phyloP scores from a whole-genome alignment of 2,888 invertebrate genomes.

The Drosophila aldrichi region DNA sequence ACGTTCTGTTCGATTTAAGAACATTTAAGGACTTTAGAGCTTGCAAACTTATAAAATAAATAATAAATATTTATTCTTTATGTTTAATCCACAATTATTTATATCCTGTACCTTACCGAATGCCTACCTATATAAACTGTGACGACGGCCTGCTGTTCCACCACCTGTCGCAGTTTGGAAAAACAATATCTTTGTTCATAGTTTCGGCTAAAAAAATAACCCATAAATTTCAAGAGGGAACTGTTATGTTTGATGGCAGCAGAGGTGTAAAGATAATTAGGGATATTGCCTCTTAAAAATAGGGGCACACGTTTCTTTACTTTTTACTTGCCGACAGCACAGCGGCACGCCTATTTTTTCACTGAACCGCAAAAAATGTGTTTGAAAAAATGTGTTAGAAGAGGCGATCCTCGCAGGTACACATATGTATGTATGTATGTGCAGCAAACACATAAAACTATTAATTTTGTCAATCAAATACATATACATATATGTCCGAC shows the following conservation, averaged over 20 bases:
- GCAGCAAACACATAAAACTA: background rate
- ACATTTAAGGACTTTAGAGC: too few relatives aligned
- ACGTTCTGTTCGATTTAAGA: too few relatives aligned
- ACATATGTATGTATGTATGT: background rate
- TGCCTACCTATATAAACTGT: slow-evolving; percentile 31
- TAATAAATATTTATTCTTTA: background rate
- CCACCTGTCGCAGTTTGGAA: slow-evolving; percentile 65
- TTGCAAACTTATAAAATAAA: too few relatives aligned
- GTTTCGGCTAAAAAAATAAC: slow-evolving; percentile 62
- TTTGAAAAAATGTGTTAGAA: slow-evolving; percentile 54
- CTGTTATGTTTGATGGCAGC: slow-evolving; percentile 69
- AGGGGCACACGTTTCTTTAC: slow-evolving; percentile 60
- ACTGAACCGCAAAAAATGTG: slow-evolving; percentile 72
- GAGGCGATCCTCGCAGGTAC: slow-evolving; percentile 35
- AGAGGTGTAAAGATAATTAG: slow-evolving; percentile 74
- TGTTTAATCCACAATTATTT: background rate
- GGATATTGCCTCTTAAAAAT: slow-evolving; percentile 68
- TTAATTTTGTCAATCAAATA: background rate
- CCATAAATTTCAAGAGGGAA: slow-evolving; percentile 72
- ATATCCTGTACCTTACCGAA: slow-evolving; percentile 18
- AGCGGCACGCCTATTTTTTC: slow-evolving; percentile 71
- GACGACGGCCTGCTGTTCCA: slow-evolving; percentile 58
- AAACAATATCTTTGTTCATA: slow-evolving; percentile 58
- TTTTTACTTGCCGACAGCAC: slow-evolving; percentile 77
- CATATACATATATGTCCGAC: too few relatives aligned